Evolutionary conservation across 2,797 vertebrate genomes (phyloP), one percentile per base, ranked within the genome.

Genomic region (Tauraco hartlaubi): DNA sequence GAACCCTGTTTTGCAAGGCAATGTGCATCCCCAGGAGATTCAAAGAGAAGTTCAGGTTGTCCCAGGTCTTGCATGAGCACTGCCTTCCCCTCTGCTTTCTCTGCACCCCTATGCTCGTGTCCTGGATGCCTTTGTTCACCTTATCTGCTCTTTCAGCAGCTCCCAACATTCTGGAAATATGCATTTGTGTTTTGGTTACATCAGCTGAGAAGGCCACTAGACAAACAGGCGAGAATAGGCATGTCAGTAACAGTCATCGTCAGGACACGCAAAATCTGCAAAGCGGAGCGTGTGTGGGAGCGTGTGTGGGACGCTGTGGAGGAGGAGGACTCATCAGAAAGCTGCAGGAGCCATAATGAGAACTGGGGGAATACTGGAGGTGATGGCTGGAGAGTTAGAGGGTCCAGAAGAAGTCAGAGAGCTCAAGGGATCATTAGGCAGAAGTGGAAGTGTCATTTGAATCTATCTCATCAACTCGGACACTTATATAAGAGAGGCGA

Each of bases 191-290:
- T 90, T 77, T 66, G 31, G 67, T 73, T 86, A 3, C 18, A 44
- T 95, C 85, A 92, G 39, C 85, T 80, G 68, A 80, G 91, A 85
- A 56, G 71, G 39, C 49, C 85, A 87, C 83, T 82, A 52, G 83
- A 93, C 44, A 89, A 94, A 79, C 85, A 94, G 84, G 85, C 15
- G 7, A 41, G 80, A 96, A 90, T 56, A 81, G 51, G 77, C 85
- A 64, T 22, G 88, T 94, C 95, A 92, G 80, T 39, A 94, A 1
- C 16, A 66, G 92, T 97, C 77, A 79, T 37, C 6, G 0, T 96
- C 93, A 95, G 80, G 86, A 76, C 41, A 67, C 46, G 23, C 55
- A 63, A n/a, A 95, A 91, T 78, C 69, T 37, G 83, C 61, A 29
- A 19, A 63, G 71, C 25, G 0, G 35, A 35, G 35, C 35, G 35